A percentile compares a stretch with the other conserved stretches of the same genome.
phyloP scores from a whole-genome alignment of 1,140 invertebrate species.

The Zophobas morio region DNA sequence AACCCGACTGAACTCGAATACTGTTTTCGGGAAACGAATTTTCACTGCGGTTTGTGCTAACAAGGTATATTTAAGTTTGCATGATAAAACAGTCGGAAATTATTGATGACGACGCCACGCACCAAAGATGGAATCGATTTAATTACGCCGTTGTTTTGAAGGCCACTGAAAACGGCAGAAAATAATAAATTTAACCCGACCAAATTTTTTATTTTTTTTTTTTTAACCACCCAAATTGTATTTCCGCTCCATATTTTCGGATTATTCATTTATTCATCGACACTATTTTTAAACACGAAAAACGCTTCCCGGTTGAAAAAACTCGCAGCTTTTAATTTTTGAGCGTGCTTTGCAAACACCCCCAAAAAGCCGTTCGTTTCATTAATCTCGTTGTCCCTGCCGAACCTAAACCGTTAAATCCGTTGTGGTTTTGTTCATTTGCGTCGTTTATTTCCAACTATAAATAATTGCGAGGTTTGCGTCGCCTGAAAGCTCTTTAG shows the following conservation, averaged over 20 bases:
- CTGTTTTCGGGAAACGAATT: not conserved
- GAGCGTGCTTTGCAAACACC: too few species aligned
- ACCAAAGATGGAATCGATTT: conserved; percentile 5
- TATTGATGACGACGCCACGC: conserved; percentile 20
- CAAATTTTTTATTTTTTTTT: not conserved
- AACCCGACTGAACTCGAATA: too few species aligned
- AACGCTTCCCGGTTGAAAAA: too few species aligned
- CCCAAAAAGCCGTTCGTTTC: too few species aligned
- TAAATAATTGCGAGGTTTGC: not conserved
- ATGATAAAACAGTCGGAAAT: conserved; percentile 1
- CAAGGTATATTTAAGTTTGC: not conserved
- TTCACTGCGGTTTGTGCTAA: not conserved
- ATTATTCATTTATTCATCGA: too few species aligned
- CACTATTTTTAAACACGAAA: too few species aligned
- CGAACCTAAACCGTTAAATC: too few species aligned
- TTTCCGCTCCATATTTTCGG: too few species aligned
- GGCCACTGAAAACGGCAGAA: not conserved
- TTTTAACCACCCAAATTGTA: not conserved
- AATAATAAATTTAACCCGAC: not conserved
- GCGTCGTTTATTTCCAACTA: too few species aligned
- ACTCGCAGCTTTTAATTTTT: too few species aligned
- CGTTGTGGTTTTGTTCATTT: too few species aligned
- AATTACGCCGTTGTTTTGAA: conserved; percentile 6
- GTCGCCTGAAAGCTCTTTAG: not conserved
- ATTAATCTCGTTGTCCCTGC: too few species aligned